Percentiles rank a stretch among this genome's conserved stretches.
Conservation (phyloP, 2,113 vertebrate genomes). For the Albula glossodonta region DNA sequence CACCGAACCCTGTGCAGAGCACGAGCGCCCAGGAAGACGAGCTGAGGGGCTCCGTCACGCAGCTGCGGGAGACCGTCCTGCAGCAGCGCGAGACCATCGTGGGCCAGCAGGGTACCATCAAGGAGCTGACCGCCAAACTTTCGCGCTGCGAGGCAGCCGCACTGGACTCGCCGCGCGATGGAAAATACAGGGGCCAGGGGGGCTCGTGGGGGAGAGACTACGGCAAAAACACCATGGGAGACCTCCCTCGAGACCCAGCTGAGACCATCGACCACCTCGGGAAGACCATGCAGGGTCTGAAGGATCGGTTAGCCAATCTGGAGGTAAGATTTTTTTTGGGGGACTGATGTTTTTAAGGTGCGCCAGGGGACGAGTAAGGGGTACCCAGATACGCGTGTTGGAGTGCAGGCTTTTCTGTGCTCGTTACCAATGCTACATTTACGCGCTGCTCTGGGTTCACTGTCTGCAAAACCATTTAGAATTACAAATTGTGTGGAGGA, state of each 20-base stretch:
- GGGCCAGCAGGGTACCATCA: conserved; percentile 89
- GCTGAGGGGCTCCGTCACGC: conserved; percentile 83
- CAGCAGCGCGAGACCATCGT: conserved; percentile 95
- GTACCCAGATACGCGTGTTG: not conserved
- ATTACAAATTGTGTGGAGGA: not conserved
- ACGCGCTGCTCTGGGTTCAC: not conserved
- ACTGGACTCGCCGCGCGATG: conserved; percentile 63
- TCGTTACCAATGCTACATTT: not conserved
- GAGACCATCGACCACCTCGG: conserved; percentile 91
- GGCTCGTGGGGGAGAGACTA: conserved; percentile 74
- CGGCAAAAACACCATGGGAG: conserved; percentile 91
- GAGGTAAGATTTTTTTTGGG: conserved; percentile 74
- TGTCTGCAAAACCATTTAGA: not conserved
- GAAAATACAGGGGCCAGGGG: conserved; percentile 67
- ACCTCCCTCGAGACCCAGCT: conserved; percentile 86
- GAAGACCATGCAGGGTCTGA: conserved; percentile 93
- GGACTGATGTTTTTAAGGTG: not conserved
- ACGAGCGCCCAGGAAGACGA: conserved; percentile 84
- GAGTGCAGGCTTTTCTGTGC: not conserved
- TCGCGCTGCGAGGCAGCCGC: conserved; percentile 82
- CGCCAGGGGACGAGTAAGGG: no score
- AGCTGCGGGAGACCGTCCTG: conserved; percentile 91
- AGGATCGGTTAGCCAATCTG: conserved; percentile 88
- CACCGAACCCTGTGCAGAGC: conserved; percentile 75
- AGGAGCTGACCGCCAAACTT: conserved; percentile 92